Evolutionary conservation across 2,113 vertebrate species (phyloP).

Genomic region (Ailurus styani): DNA sequence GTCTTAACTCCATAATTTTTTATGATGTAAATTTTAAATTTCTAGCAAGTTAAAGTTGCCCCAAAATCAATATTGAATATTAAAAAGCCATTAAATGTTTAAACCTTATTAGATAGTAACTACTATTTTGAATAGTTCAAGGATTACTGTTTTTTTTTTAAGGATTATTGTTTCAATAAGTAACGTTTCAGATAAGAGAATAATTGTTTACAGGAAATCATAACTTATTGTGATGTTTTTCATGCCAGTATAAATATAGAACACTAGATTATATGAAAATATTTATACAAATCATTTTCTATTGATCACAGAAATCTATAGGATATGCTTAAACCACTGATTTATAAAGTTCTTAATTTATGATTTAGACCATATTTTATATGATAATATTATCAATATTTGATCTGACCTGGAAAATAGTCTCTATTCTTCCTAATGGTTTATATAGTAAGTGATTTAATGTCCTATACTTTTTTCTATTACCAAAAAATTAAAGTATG

Average conservation of each 20-base stretch:
- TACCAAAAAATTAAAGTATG: conserved; percentile 5
- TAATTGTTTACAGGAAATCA: conserved; percentile 42
- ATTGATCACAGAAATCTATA: conserved; percentile 53
- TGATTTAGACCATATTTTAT: conserved; percentile 5
- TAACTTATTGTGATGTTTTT: background rate
- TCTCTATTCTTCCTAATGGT: background rate
- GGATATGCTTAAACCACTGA: conserved; percentile 9
- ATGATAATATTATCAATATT: conserved; percentile 2
- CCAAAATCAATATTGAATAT: background rate
- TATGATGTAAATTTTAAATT: background rate
- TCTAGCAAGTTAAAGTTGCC: background rate
- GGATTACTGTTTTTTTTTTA: conserved; percentile 19
- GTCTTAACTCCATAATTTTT: background rate
- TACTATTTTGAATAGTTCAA: background rate
- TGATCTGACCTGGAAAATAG: conserved; percentile 22
- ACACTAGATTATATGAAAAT: background rate
- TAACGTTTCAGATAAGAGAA: background rate
- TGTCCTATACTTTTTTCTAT: conserved; percentile 20
- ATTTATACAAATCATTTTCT: conserved; percentile 26
- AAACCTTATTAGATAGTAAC: background rate
- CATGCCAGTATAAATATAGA: background rate
- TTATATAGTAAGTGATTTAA: background rate
- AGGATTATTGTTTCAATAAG: conserved; percentile 36
- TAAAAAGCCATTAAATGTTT: background rate
- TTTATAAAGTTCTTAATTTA: conserved; percentile 50